A percentile compares a stretch with the other conserved stretches of the same genome.
Conservation (phyloP, 2,113 vertebrate genomes). For the Copsychus sechellarum region DNA sequence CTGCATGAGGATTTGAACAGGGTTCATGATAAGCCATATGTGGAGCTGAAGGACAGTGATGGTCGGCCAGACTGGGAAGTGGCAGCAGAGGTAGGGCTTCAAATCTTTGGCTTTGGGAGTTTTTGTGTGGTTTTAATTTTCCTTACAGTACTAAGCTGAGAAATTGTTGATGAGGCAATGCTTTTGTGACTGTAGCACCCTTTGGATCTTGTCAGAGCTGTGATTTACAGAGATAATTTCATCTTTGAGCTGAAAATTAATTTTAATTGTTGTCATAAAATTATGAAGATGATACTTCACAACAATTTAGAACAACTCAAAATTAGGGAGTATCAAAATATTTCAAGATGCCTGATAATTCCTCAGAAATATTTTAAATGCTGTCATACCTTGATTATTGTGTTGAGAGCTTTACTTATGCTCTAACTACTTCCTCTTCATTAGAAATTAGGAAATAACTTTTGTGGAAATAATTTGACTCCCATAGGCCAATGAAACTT, state of each 20-base stretch:
- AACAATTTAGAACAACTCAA: not conserved
- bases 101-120: accelerated
- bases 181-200: not conserved
- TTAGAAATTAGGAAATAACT: not conserved
- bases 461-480: not conserved
- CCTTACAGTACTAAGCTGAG: not conserved
- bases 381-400: not conserved
- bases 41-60: slow-evolving; percentile 96
- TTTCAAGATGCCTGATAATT: not conserved
- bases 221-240: not conserved
- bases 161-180: not conserved
- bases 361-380: not conserved
- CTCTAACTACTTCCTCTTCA: not conserved
- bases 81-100: slow-evolving; percentile 86
- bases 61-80: slow-evolving; percentile 96
- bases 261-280: not conserved
- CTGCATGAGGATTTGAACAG: slow-evolving; percentile 97
- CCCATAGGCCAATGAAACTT: not conserved
- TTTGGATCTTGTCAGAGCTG: not conserved
- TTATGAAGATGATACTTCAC: not conserved
- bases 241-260: not conserved
- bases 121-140: not conserved
- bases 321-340: not conserved
- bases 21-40: slow-evolving; percentile 96
- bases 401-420: not conserved